These are phyloP conservation scores for Ecdyonurus torrentis DNA, from an alignment of 2,888 invertebrate genomes.

Conservation along the genomic window DNA sequence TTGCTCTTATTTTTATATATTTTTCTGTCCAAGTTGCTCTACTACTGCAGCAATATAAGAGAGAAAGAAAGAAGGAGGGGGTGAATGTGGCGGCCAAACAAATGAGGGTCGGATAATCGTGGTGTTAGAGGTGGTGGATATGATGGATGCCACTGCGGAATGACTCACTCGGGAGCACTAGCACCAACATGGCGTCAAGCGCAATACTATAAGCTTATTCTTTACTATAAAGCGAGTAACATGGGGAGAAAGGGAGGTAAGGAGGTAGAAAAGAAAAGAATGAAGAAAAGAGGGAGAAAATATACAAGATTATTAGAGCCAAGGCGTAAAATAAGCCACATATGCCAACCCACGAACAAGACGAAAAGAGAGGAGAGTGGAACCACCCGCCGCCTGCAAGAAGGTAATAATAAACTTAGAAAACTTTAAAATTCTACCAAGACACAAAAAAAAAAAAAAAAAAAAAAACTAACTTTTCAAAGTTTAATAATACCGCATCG, in stretches of 20 bases:
- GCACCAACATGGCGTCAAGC: not conserved
- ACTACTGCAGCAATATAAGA: not conserved
- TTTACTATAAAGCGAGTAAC: not conserved
- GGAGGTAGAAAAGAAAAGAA: not conserved
- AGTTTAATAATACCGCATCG: not conserved
- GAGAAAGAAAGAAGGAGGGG: not conserved
- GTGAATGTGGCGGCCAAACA: not conserved
- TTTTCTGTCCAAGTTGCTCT: not conserved
- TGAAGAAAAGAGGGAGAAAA: not conserved
- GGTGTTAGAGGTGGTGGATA: not conserved
- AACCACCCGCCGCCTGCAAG: not conserved
- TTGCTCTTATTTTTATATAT: not conserved
- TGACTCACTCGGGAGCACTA: not conserved
- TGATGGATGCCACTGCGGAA: not conserved
- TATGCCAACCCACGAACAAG: no score
- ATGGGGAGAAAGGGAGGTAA: not conserved
- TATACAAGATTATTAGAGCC: not conserved
- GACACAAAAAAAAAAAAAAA: no score
- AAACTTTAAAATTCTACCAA: not conserved
- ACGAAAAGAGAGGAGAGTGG: not conserved
- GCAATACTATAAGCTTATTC: not conserved
- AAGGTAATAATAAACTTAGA: not conserved
- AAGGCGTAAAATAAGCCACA: not conserved
- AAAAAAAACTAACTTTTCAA: not conserved
- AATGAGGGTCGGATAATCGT: not conserved